These are phyloP conservation scores for Omphaloscelis lunosa DNA, from an alignment of 2,888 invertebrate species.

Conservation along the genomic window DNA sequence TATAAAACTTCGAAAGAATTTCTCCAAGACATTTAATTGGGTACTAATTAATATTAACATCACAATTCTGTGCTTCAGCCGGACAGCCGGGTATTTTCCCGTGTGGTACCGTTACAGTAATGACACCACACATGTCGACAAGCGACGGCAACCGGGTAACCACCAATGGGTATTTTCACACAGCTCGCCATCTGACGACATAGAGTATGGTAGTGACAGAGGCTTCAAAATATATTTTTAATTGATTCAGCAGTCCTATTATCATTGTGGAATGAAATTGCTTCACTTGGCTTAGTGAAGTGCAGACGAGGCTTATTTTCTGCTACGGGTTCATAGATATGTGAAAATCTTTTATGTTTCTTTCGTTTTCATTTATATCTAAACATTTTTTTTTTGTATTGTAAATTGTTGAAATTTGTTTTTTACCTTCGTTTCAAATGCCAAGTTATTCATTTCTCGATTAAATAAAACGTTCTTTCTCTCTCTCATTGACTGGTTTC, in stretches of 20 bases:
- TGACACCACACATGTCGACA: constrained; percentile 81
- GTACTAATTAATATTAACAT: constrained; percentile 71
- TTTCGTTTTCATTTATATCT: background rate
- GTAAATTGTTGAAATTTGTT: background rate
- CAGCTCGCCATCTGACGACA: constrained; percentile 75
- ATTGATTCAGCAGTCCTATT: background rate
- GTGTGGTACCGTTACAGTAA: constrained; percentile 81
- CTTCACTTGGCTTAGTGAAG: background rate
- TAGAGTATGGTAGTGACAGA: constrained; percentile 69
- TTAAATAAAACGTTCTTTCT: background rate
- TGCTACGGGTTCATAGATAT: background rate
- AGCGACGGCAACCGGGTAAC: constrained; percentile 73
- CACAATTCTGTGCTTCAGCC: constrained; percentile 70
- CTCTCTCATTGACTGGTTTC: background rate
- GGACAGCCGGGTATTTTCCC: constrained; percentile 74
- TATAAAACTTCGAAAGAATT: constrained; percentile 21
- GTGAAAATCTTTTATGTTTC: background rate
- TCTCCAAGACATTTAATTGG: constrained; percentile 46
- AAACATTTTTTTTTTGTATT: background rate
- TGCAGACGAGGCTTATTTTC: background rate
- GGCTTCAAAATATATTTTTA: background rate
- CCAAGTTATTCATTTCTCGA: background rate
- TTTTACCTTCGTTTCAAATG: background rate
- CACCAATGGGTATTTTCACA: constrained; percentile 85
- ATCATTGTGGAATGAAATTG: background rate